Base-by-base conservation (phyloP, 2,888 invertebrate species). In the Anarsia innoxiella region DNA sequence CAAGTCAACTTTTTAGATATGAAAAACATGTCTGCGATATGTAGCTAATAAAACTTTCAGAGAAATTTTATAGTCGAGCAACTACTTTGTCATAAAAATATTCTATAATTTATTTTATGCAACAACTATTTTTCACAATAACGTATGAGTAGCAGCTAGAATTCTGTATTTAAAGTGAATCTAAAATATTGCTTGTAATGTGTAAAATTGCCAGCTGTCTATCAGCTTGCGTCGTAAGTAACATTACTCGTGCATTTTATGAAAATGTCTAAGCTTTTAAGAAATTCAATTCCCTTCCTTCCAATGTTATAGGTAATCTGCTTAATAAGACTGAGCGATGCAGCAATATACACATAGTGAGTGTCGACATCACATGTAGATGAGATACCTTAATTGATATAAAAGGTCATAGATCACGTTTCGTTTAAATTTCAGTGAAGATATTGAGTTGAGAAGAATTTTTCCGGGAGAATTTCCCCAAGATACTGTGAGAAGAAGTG, bases 391-490 rank as follows among this genome's bases (percentile, higher is more conserved):
- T 31, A 23, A 13, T 10, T 11, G 14, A 16, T 31, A n/a, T 12
- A 1, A 25, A 19, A 30, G 27, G 33, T 23, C 30, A 39, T 11
- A 41, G 39, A 32, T 44, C 39, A 38, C 36, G 5, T 40, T 15
- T 32, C 12, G 33, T 37, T 40, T 39, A 19, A 23, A 31, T 58
- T 61, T 41, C 56, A 83, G 83, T 49, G 83, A 83, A 59, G 83
- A 82, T 49, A 66, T 82, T 13, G 83, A 83, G 40, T 48, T 82
- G 10, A 59, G 83, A 40, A 62, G 83, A 51, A 66, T 83, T 44
- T 83, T 82, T 44, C 78, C 83, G 1, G 63, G 42, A 38, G 80
- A 82, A 51, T 83, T 83, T 45, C 80, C 80, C 12, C 75, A 75
- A 55, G 80, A 82, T 31, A 75, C 76, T 0, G 42, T 79, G 2